Base-by-base conservation (phyloP, 1,140 invertebrate genomes). In the Drosophila sp. region DNA sequence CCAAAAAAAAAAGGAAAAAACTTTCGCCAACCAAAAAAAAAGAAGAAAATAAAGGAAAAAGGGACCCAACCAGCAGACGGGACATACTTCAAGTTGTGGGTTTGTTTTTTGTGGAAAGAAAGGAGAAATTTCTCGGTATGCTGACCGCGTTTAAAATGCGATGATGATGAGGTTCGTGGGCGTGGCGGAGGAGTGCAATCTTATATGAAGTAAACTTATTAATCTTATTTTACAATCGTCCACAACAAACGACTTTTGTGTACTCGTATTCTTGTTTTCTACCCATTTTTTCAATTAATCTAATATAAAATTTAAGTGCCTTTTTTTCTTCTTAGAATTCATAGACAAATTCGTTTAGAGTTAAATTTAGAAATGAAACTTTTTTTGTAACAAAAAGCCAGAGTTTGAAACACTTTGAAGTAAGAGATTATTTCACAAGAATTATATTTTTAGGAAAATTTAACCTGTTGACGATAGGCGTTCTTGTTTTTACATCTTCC, bases 171-270 rank as follows among this genome's bases (percentile, higher is more conserved):
- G 33, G 70, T 57, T 64, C 29, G 66, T 61, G 66, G 57, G 76
- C 47, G 65, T 69, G 57, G 5, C 25, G 3, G 11, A n/a, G 17
- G 29, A 25, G 44, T 55, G 60, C 56, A 71, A 79, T 80, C 79
- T 83, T 76, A 79, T 86, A 87, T 86, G 76, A 61, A 71, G 17
- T 1, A 87, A 83, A 71, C 68, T 76, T 87, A 86, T 87, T 86
- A 79, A 85, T 70, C 73, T 76, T 65, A 69, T 50, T 50, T 7
- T 27, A 50, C 44, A 27, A 50, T 50, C 44, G n/a, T 23, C 4
- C 17, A 25, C 17, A 25, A 33, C 29, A 17, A 32, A 33, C 30
- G 25, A 23, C 10, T 11, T 5, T 6, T 62, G 8, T 60, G 35
- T 60, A 17, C 5, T 33, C 29, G 32, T 61, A 29, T 61, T 40